Base-by-base conservation (phyloP, 2,888 invertebrate genomes). In the Dexiosoma caninum region DNA sequence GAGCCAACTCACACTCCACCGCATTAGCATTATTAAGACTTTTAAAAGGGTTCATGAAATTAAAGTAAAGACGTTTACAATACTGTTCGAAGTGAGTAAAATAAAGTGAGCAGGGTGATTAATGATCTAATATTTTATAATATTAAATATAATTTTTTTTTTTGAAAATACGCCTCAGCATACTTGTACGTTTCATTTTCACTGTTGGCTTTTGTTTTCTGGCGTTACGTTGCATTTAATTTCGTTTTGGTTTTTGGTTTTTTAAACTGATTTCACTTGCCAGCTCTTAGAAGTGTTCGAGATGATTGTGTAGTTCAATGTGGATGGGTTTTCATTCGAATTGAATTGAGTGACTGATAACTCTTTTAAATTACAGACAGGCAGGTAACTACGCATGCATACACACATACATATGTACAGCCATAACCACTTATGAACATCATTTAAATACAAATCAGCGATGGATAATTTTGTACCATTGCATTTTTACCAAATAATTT, bases 311-410 rank as follows among this genome's bases (percentile, higher is more conserved):
- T 37, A 21, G 53, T 55, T 67, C 67, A 78, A 77, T 77, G 60
- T 67, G 67, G 35, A 21, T 44, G 64, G 51, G 42, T 8, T 44
- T 69, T 37, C 23, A 4, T 46, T 27, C 14, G 71, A 23, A 66
- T 75, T 76, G 71, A 69, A 81, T 72, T 67, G 72, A 74, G 35
- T 77, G 81, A 81, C 81, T 81, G 81, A 81, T 77, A 81, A 77
- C 81, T 81, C 81, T 81, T 81, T 81, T 74, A 77, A 53, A 44
- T 72, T 74, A 67, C 71, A 76, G 66, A 53, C 64, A 44, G 59
- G 66, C 46, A 64, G 44, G 10, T 21, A 51, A 10, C 21, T 27
- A n/a, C 66, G 12, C 19, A 19, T 3, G 4, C 16, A 51, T 16
- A 12, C 35, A 35, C 14, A 30, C 9, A 16, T n/a, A 40, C 8